Percentiles rank a stretch among this genome's conserved stretches.
Evolutionary conservation across 2,113 vertebrate genomes (phyloP).

Genomic region (Corydoras sp.): DNA sequence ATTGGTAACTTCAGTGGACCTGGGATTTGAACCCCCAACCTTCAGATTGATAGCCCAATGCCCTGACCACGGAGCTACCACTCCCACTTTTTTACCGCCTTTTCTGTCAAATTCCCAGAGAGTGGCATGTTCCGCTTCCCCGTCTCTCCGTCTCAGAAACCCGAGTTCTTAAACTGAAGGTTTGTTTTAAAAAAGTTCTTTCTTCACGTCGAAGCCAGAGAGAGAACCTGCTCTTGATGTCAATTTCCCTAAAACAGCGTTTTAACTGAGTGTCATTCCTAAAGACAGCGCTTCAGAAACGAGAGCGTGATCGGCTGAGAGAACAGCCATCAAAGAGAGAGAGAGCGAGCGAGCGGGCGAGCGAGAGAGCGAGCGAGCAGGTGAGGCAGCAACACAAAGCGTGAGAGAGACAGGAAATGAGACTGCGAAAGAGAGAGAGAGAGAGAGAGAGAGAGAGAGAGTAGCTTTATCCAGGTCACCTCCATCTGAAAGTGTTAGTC

Average conservation of each 20-base stretch:
- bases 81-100: too few relatives aligned
- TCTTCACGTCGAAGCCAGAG: not conserved
- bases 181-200: not conserved
- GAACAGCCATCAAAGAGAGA: not conserved
- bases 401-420: too few relatives aligned
- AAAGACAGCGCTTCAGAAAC: not conserved
- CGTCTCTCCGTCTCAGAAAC: not conserved
- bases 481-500: too few relatives aligned
- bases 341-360: not conserved
- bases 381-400: not conserved
- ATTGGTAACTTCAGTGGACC: too few relatives aligned
- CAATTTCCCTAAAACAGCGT: slow-evolving; percentile 9
- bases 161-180: not conserved
- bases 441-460: not conserved
- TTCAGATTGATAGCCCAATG: too few relatives aligned
- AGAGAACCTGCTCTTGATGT: not conserved
- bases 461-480: too few relatives aligned
- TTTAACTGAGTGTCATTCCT: not conserved
- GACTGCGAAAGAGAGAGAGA: not conserved
- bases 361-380: not conserved
- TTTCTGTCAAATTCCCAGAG: too few relatives aligned
- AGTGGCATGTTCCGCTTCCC: not conserved
- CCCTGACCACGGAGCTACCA: too few relatives aligned
- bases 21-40: too few relatives aligned
- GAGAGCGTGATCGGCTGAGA: slow-evolving; percentile 4